phyloP scores from a whole-genome alignment of 2,113 vertebrate genomes.

The Microtus oregoni region DNA sequence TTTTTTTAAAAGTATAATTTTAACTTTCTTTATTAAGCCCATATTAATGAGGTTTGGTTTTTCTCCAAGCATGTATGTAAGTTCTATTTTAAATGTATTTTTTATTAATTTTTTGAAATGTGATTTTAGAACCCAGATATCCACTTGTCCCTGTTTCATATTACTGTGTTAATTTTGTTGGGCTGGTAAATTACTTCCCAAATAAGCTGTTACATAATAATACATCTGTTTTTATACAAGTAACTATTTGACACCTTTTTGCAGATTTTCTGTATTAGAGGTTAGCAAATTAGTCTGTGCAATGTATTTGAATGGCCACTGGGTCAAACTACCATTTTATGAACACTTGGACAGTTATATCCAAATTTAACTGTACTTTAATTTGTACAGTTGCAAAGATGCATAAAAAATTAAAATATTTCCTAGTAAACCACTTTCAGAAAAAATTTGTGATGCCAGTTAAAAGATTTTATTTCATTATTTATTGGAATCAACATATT shows the following conservation, averaged over 20 bases:
- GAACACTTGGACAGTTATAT: not conserved
- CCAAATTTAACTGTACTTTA: not conserved
- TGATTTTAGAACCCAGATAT: not conserved
- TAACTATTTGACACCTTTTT: not conserved
- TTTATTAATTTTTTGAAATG: not conserved
- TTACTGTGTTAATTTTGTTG: not conserved
- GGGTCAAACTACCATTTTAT: not conserved
- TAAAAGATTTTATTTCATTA: not conserved
- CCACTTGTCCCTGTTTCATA: not conserved
- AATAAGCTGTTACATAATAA: not conserved
- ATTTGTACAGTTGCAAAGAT: not conserved
- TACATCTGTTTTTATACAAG: not conserved
- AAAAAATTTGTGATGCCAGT: not conserved
- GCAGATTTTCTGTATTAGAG: not conserved
- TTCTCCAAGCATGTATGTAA: not conserved
- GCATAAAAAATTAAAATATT: not conserved
- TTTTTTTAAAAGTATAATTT: constrained; percentile 38
- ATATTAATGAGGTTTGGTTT: not conserved
- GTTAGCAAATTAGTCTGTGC: not conserved
- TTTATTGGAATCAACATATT: not conserved
- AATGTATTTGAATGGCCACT: not conserved
- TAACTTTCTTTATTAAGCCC: constrained; percentile 25
- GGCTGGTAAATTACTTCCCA: not conserved
- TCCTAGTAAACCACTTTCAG: not conserved
- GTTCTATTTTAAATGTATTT: constrained; percentile 37